phyloP scores from a whole-genome alignment of 2,888 invertebrate genomes.

The Heliconius erato region DNA sequence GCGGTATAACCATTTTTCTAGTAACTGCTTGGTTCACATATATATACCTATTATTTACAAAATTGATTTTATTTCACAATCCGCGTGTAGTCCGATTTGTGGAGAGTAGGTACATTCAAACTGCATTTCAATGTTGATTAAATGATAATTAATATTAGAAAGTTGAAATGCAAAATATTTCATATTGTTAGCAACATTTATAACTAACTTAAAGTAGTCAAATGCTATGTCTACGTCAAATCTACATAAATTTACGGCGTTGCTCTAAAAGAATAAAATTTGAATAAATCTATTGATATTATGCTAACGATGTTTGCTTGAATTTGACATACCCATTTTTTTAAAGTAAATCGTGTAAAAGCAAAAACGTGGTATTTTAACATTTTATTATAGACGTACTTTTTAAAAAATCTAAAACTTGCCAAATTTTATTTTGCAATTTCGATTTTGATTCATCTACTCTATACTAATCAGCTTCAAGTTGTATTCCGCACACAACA shows the following conservation, averaged over 20 bases:
- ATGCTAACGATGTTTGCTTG: too few species aligned
- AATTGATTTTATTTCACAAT: too few species aligned
- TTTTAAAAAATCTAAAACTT: neutral
- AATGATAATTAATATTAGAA: neutral
- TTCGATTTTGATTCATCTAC: neutral
- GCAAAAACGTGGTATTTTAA: neutral
- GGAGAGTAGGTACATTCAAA: neutral
- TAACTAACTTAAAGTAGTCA: conserved; percentile 15
- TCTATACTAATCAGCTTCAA: too few species aligned
- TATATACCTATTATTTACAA: too few species aligned
- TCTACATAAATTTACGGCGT: conserved; percentile 9
- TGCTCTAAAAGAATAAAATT: conserved; percentile 5
- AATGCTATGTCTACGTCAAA: neutral
- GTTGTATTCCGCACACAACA: too few species aligned
- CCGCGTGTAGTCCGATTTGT: too few species aligned
- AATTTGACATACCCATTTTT: neutral
- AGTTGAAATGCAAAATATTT: conserved; percentile 12
- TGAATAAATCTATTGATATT: neutral
- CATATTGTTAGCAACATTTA: conserved; percentile 1
- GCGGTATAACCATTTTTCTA: too few species aligned
- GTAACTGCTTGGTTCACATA: too few species aligned
- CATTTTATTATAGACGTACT: neutral
- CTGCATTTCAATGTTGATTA: neutral
- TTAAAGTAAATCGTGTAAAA: neutral
- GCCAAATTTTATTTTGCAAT: neutral